Percentiles rank a stretch among this genome's conserved stretches.
Evolutionary conservation across 2,888 invertebrate genomes (phyloP).

Genomic region (Archips crataeganus): DNA sequence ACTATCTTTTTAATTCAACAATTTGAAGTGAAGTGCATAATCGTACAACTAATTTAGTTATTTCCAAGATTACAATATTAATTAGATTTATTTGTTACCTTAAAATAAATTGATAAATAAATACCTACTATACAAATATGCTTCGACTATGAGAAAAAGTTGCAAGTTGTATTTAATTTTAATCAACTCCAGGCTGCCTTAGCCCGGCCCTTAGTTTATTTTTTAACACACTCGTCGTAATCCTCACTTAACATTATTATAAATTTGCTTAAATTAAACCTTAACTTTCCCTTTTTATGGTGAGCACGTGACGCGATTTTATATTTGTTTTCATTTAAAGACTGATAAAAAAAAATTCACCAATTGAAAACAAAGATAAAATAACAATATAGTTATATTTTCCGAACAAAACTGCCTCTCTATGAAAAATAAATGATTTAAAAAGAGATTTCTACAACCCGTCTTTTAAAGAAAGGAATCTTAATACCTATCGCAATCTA

Average conservation of each 20-base stretch:
- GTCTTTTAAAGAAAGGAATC: not conserved
- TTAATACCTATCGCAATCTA: not conserved
- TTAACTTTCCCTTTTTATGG: not conserved
- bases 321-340: not conserved
- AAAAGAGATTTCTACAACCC: too few relatives aligned
- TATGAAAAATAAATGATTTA: too few relatives aligned
- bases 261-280: conserved; percentile 4
- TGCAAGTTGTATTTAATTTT: not conserved
- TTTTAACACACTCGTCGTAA: not conserved
- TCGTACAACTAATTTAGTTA: too few relatives aligned
- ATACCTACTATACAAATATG: too few relatives aligned
- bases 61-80: too few relatives aligned
- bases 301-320: conserved; percentile 4
- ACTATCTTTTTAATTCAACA: too few relatives aligned
- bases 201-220: not conserved
- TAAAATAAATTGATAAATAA: too few relatives aligned
- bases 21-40: too few relatives aligned
- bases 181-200: not conserved
- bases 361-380: not conserved
- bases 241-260: not conserved
- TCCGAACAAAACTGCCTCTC: too few relatives aligned
- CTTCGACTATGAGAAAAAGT: not conserved
- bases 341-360: not conserved
- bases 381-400: too few relatives aligned
- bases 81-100: too few relatives aligned